phyloP scores from a whole-genome alignment of 2,797 vertebrate species.

The Molossus molossus region DNA sequence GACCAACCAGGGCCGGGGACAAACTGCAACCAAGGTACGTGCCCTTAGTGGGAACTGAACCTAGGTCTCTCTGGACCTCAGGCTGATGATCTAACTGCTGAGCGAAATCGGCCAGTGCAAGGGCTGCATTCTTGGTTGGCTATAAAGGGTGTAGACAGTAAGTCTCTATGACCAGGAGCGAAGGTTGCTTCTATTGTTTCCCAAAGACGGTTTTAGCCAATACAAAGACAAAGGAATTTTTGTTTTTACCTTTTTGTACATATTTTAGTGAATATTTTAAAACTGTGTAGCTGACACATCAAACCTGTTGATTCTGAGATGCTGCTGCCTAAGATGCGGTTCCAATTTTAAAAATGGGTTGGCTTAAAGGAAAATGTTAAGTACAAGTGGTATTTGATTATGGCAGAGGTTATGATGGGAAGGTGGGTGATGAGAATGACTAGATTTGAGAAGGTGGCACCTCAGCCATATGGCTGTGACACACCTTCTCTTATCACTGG shows the following conservation, averaged over 20 bases:
- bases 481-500: neutral
- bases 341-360: neutral
- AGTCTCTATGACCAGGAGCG: neutral
- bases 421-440: neutral
- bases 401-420: neutral
- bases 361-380: neutral
- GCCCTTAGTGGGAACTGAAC: too few species aligned
- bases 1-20: too few species aligned
- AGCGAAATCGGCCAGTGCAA: too few species aligned
- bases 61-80: too few species aligned
- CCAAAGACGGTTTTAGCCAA: slow-evolving; percentile 16
- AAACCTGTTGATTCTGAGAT: neutral
- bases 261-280: neutral
- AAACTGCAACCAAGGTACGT: too few species aligned
- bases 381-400: neutral
- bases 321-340: neutral
- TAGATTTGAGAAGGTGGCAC: neutral
- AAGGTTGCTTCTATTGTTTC: neutral
- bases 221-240: neutral
- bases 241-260: neutral
- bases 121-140: neutral
- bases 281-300: neutral
- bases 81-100: too few species aligned
- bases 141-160: neutral
- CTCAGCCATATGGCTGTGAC: neutral